Conservation (phyloP, 2,113 vertebrate genomes). For the Lagenorhynchus albirostris region DNA sequence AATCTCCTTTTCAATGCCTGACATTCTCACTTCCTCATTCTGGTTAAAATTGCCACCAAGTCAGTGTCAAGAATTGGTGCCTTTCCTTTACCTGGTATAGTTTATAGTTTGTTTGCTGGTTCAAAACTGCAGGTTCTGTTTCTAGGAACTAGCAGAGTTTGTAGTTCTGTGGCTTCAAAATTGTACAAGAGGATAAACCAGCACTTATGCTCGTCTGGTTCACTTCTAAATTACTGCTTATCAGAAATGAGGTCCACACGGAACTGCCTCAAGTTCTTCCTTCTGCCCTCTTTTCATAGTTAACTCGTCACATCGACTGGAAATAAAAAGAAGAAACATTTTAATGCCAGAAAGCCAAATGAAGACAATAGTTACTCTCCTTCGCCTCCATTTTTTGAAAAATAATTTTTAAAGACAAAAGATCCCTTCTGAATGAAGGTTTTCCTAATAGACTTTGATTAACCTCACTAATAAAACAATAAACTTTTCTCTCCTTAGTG, state of each 20-base stretch:
- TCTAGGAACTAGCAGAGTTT: neutral
- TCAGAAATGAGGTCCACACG: neutral
- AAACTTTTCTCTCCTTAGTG: neutral
- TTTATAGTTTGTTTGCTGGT: neutral
- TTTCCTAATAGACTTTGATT: neutral
- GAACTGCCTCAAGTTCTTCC: neutral
- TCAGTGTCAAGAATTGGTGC: accelerated
- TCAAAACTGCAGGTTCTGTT: neutral
- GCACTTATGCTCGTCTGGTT: neutral
- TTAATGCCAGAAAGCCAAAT: neutral
- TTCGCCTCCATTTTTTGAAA: neutral
- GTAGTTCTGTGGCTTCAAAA: neutral
- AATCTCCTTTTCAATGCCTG: neutral
- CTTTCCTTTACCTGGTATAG: neutral
- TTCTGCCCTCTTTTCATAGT: neutral
- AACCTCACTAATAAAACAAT: neutral
- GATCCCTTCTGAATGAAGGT: neutral
- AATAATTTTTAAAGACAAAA: neutral
- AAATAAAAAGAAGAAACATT: neutral
- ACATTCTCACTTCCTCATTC: too few relatives aligned
- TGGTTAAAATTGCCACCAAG: neutral
- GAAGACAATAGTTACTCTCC: too few relatives aligned
- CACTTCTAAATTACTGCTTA: neutral
- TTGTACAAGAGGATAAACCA: neutral
- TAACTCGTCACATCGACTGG: neutral